Percentiles rank a stretch among this genome's conserved stretches.
Evolutionary conservation across 2,888 invertebrate species (phyloP).

Genomic region (Andrena chrysosceles): DNA sequence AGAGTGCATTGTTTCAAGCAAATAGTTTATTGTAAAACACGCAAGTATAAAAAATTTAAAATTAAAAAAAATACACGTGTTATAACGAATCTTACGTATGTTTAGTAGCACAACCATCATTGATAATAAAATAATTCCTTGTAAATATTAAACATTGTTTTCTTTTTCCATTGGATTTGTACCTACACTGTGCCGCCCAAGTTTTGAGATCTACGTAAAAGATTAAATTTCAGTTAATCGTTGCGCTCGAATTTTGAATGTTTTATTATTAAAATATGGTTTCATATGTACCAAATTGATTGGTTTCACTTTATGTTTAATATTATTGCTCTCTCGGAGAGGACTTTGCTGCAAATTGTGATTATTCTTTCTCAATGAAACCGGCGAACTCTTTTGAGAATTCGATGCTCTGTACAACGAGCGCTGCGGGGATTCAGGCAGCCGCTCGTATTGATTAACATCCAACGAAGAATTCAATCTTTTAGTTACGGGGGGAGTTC

Average conservation of each 20-base stretch:
- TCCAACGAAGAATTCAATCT: slow-evolving; percentile 52
- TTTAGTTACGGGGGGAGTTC: slow-evolving; percentile 51
- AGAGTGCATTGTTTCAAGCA: background rate
- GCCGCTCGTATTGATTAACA: slow-evolving; percentile 26
- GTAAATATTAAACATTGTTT: slow-evolving; percentile 66
- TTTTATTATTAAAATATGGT: background rate
- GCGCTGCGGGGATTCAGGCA: slow-evolving; percentile 36
- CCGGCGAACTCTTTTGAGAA: slow-evolving; percentile 52
- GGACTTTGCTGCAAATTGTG: slow-evolving; percentile 70
- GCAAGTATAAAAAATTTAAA: slow-evolving; percentile 50
- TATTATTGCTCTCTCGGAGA: slow-evolving; percentile 75
- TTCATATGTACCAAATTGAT: slow-evolving; percentile 73
- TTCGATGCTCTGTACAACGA: slow-evolving; percentile 31
- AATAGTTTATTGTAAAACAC: slow-evolving; percentile 70
- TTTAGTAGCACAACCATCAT: slow-evolving; percentile 29
- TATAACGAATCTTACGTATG: slow-evolving; percentile 27
- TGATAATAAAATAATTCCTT: slow-evolving; percentile 32
- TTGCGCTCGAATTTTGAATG: background rate
- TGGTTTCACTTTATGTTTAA: slow-evolving; percentile 71
- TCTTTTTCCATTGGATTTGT: slow-evolving; percentile 76
- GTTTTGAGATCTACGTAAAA: slow-evolving; percentile 72
- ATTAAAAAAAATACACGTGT: slow-evolving; percentile 34
- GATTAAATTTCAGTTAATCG: slow-evolving; percentile 31
- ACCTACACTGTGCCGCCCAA: slow-evolving; percentile 67
- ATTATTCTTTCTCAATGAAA: slow-evolving; percentile 29